phyloP scores from a whole-genome alignment of 64 coral and sea anemone genomes.

The Orbicella faveolata region DNA sequence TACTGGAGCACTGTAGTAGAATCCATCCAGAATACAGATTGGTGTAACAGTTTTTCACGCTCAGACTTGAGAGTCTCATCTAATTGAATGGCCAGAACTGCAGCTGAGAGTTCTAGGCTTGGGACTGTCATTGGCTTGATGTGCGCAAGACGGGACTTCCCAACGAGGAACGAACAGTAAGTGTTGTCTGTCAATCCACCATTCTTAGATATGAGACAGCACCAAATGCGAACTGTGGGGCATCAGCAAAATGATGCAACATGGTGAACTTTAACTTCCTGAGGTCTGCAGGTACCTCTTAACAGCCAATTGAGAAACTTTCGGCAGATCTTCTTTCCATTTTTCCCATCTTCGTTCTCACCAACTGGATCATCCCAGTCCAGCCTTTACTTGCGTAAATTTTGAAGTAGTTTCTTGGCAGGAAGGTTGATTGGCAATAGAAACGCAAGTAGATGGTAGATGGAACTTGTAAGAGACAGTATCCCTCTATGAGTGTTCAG shows the following conservation, averaged over 20 bases:
- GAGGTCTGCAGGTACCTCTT: not conserved
- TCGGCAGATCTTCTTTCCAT: no score
- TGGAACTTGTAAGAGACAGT: constrained; percentile 27
- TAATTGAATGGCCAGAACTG: constrained; percentile 16
- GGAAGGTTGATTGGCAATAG: constrained; percentile 30
- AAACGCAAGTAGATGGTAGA: constrained; percentile 38
- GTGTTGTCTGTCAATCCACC: not conserved
- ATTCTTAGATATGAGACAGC: constrained; percentile 7
- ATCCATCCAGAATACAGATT: constrained; percentile 45
- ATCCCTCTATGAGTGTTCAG: constrained; percentile 32
- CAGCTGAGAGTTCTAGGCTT: constrained; percentile 48
- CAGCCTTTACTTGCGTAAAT: constrained; percentile 5
- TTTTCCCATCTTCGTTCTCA: not conserved
- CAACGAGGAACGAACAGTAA: constrained; percentile 38
- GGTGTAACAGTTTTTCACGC: constrained; percentile 2
- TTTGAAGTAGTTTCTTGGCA: constrained; percentile 16
- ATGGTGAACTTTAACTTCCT: not conserved
- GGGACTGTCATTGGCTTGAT: constrained; percentile 49
- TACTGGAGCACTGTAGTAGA: constrained; percentile 50
- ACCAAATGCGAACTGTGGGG: not conserved
- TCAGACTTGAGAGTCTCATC: constrained; percentile 5
- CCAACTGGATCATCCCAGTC: constrained; percentile 19
- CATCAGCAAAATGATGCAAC: constrained; percentile 11
- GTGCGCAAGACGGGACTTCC: constrained; percentile 46
- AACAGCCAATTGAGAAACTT: not conserved